phyloP scores from a whole-genome alignment of 1,140 invertebrate genomes.

The Drosophila seguyi region DNA sequence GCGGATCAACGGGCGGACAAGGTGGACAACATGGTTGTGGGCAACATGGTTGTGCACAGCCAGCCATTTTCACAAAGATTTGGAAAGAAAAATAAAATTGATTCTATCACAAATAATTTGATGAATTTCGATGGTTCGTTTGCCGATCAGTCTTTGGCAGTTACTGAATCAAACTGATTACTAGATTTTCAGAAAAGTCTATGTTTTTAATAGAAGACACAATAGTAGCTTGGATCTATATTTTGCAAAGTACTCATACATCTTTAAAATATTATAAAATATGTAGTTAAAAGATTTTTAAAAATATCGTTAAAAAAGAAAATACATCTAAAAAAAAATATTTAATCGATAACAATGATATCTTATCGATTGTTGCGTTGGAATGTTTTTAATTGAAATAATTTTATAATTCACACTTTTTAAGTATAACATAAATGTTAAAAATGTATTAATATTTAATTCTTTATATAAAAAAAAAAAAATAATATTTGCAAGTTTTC shows the following conservation, averaged over 20 bases:
- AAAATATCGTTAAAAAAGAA: too few species aligned
- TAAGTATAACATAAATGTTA: too few species aligned
- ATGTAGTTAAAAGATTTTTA: too few species aligned
- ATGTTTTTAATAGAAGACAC: background rate
- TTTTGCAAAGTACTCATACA: background rate
- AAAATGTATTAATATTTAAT: too few species aligned
- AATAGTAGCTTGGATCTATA: background rate
- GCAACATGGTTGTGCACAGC: conserved; percentile 1
- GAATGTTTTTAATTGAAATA: too few species aligned
- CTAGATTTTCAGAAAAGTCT: background rate
- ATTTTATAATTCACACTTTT: too few species aligned
- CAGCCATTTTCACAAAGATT: conserved; percentile 34
- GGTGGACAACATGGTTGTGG: background rate
- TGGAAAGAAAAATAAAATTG: background rate
- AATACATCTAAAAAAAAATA: too few species aligned
- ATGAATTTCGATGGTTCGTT: background rate
- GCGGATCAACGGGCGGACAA: background rate
- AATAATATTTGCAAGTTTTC: too few species aligned
- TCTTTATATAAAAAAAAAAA: too few species aligned
- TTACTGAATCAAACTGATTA: background rate
- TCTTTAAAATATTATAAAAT: too few species aligned
- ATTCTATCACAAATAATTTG: conserved; percentile 32
- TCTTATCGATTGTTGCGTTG: too few species aligned
- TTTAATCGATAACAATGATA: too few species aligned
- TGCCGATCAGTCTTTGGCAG: background rate